A percentile compares a stretch with the other conserved stretches of the same genome.
Evolutionary conservation across 2,113 vertebrate species (phyloP).

Genomic region (Erythrocebus patas): DNA sequence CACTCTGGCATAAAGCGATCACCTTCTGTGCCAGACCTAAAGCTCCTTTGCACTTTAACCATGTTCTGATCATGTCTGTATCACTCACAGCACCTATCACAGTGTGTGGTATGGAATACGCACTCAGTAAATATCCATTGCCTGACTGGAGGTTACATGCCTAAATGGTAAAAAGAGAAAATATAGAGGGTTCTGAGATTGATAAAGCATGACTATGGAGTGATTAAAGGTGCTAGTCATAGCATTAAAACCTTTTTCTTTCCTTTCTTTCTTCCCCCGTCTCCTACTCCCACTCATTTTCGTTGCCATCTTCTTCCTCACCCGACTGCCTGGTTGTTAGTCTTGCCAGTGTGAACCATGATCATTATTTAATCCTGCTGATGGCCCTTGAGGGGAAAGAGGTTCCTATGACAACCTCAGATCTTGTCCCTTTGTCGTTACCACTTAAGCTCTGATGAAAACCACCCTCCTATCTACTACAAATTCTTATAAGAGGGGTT

Average conservation of each 20-base stretch:
- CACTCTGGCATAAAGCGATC: neutral
- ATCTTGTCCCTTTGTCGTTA: constrained; percentile 65
- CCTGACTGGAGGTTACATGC: neutral
- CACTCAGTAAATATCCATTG: neutral
- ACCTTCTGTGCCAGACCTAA: neutral
- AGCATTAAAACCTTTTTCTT: neutral
- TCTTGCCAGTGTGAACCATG: neutral
- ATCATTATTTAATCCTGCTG: constrained; percentile 64
- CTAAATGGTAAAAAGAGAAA: neutral
- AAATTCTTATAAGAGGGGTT: constrained; percentile 66
- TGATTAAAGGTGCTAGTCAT: neutral
- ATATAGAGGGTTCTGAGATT: neutral
- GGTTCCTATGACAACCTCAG: constrained; percentile 72
- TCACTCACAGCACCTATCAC: neutral
- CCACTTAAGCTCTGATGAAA: constrained; percentile 73
- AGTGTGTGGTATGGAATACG: neutral
- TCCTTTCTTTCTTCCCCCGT: neutral
- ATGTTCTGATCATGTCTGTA: neutral
- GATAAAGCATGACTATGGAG: neutral
- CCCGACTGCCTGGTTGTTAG: neutral
- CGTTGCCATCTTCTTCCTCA: constrained; percentile 36
- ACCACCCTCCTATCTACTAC: constrained; percentile 50
- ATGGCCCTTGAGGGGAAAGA: constrained; percentile 55
- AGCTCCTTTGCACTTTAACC: neutral
- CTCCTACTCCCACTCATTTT: constrained; percentile 30